Conservation (phyloP, 2,113 vertebrate species). For the Elephas maximus region DNA sequence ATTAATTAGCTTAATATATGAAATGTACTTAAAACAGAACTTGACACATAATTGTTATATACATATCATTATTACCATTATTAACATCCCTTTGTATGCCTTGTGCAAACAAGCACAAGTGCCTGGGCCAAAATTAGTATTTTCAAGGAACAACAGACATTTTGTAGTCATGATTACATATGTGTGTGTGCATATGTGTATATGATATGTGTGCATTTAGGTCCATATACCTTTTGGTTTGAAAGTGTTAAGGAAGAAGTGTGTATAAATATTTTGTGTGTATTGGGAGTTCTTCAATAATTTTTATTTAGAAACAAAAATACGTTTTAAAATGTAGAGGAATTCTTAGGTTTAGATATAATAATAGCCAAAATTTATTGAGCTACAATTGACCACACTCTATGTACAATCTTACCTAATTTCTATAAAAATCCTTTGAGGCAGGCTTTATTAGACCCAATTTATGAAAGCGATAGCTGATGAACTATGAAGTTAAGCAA, state of each 20-base stretch:
- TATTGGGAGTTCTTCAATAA: background rate
- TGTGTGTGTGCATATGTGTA: background rate
- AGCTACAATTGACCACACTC: background rate
- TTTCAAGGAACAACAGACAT: background rate
- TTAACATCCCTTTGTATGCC: background rate
- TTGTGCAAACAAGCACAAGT: background rate
- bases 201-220: background rate
- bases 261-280: background rate
- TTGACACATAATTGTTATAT: background rate
- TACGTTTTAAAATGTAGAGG: background rate
- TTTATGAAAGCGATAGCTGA: background rate
- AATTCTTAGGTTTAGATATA: background rate
- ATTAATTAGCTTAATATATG: background rate
- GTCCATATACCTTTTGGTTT: background rate
- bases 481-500: background rate
- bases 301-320: slow-evolving; percentile 24
- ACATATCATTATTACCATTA: background rate
- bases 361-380: slow-evolving; percentile 10
- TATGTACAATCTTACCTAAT: background rate
- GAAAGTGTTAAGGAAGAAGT: background rate
- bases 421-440: slow-evolving; percentile 36
- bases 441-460: background rate
- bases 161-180: background rate
- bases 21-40: background rate
- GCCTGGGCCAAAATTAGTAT: background rate